Evolutionary conservation across 2,888 invertebrate genomes (phyloP), one percentile per base, ranked within the genome.

Genomic region (Atrina japonica): DNA sequence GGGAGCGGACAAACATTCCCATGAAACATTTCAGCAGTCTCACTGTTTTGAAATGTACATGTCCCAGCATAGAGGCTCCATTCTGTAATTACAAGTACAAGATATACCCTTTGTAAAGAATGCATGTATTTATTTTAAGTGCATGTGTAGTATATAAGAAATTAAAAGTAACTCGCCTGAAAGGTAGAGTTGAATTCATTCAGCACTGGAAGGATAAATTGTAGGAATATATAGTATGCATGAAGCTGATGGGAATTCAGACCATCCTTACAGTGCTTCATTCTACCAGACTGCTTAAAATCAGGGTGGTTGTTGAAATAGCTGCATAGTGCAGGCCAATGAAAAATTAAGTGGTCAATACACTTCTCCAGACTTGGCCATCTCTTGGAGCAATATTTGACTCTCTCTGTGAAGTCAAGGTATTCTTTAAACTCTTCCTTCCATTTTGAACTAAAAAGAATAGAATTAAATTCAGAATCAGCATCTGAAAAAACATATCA

Each of bases 101-200:
- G 35, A 35, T 35, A 35, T 35, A 5, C 35, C 11, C 6, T 7
- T 35, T 35, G 35, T 35, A 11, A 11, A 35, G 6, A 35, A 35
- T 35, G 11, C 35, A 35, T 35, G 35, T 35, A 35, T 35, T 35
- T 35, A 5, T 35, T 7, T 35, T 35, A 11, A 35, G 35, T 35
- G 11, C 5, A 7, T 11, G 11, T 35, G 11, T 11, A 35, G 35
- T 35, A 35, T 7, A 35, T 35, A 11, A 7, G 11, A 7, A 35
- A 35, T 7, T 35, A 11, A 35, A n/a, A 35, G 35, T 7, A 35
- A 35, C 35, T 35, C 11, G 63, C 75, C 63, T 75, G 75, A 27
- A 76, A 74, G 5, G 61, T 59, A 9, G 76, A 72, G 64, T 76
- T 74, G 53, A 77, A 77, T 21, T 77, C 65, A 27, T 67, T 66